phyloP scores from a whole-genome alignment of 1,140 invertebrate genomes.

The Thalassaphorura encarpata region DNA sequence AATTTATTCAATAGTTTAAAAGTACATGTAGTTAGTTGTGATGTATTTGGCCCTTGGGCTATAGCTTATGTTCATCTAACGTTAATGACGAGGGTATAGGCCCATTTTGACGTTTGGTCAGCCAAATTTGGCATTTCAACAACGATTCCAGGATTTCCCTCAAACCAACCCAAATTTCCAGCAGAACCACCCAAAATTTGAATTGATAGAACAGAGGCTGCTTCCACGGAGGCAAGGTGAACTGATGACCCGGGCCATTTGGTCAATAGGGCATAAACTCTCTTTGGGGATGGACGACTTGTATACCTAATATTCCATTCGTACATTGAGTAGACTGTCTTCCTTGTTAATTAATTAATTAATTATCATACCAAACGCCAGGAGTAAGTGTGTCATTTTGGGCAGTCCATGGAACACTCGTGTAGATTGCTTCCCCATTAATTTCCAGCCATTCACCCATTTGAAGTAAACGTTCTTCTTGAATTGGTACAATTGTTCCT shows the following conservation, averaged over 20 bases:
- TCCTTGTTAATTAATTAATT: too few relatives aligned
- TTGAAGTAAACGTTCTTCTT: constrained; percentile 47
- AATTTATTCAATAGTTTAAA: too few relatives aligned
- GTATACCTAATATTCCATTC: too few relatives aligned
- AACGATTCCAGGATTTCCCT: constrained; percentile 36
- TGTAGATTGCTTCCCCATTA: constrained; percentile 50
- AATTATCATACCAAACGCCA: constrained; percentile 37
- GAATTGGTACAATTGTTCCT: constrained; percentile 47
- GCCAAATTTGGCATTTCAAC: not conserved
- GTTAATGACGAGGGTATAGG: constrained; percentile 5
- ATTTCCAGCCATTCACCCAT: constrained; percentile 45
- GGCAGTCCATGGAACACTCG: constrained; percentile 38
- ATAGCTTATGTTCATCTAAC: too few relatives aligned
- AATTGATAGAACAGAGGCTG: not conserved
- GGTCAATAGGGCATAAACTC: too few relatives aligned
- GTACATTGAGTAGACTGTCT: too few relatives aligned
- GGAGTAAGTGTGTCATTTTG: constrained; percentile 44
- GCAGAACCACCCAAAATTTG: not conserved
- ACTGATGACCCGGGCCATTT: not conserved
- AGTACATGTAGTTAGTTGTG: too few relatives aligned
- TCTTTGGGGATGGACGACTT: too few relatives aligned
- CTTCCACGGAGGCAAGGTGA: not conserved
- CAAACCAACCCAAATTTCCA: constrained; percentile 40
- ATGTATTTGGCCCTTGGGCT: too few relatives aligned
- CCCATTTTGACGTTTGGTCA: constrained; percentile 4